Percentiles rank a stretch among this genome's conserved stretches.
phyloP scores from a whole-genome alignment of 2,113 vertebrate species.

The Paralichthys olivaceus region DNA sequence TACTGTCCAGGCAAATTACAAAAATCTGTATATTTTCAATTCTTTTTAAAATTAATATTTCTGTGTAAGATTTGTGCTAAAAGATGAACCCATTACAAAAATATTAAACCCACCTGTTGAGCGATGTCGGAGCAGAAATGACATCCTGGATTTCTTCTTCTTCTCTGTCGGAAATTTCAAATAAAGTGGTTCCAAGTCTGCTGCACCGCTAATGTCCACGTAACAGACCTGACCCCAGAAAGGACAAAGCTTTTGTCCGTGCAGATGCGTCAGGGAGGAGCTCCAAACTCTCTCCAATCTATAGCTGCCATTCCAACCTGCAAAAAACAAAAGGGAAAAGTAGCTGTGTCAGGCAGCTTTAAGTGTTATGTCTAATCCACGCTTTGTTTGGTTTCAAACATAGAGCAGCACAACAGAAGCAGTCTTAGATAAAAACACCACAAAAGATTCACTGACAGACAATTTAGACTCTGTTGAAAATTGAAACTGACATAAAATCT shows the following conservation, averaged over 20 bases:
- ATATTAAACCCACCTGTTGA: constrained; percentile 66
- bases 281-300: constrained; percentile 42
- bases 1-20: neutral
- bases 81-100: neutral
- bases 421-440: neutral
- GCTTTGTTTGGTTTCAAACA: constrained; percentile 8
- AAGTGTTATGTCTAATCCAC: constrained; percentile 32
- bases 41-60: neutral
- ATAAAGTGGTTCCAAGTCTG: constrained; percentile 40
- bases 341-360: neutral
- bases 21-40: neutral
- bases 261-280: constrained; percentile 65
- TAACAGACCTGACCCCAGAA: constrained; percentile 37
- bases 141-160: constrained; percentile 62
- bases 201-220: constrained; percentile 23
- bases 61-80: neutral
- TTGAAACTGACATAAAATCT: too few relatives aligned
- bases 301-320: constrained; percentile 22
- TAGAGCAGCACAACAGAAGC: neutral
- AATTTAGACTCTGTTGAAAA: neutral
- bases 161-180: constrained; percentile 1
- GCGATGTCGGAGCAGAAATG: constrained; percentile 21
- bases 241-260: constrained; percentile 53
- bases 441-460: neutral
- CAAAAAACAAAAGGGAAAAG: constrained; percentile 13